Evolutionary conservation across 1,140 invertebrate genomes (phyloP).

Genomic region (Liolophura sinensis): DNA sequence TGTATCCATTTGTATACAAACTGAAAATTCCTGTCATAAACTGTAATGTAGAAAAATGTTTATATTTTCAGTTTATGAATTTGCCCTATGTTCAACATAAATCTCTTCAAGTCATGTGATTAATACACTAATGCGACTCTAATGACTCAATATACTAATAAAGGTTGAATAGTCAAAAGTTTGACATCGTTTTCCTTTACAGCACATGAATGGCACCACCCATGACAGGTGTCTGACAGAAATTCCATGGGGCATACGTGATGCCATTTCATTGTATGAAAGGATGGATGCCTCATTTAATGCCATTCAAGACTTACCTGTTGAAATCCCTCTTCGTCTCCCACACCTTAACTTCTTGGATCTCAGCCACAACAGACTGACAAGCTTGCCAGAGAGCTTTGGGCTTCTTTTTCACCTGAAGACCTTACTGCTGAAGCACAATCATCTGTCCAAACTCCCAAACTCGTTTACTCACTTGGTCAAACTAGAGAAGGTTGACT

Average conservation of each 20-base stretch:
- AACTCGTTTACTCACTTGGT: slow-evolving; percentile 44
- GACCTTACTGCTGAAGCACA: slow-evolving; percentile 46
- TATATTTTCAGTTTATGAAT: not conserved
- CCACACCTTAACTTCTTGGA: slow-evolving; percentile 55
- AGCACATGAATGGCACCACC: slow-evolving; percentile 47
- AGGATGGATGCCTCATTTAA: slow-evolving; percentile 51
- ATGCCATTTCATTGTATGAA: slow-evolving; percentile 50
- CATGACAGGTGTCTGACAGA: slow-evolving; percentile 42
- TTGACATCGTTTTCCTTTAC: slow-evolving; percentile 19
- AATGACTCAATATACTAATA: too few relatives aligned
- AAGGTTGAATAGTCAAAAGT: not conserved
- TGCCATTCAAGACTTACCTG: slow-evolving; percentile 47
- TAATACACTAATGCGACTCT: too few relatives aligned
- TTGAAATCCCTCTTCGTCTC: slow-evolving; percentile 51
- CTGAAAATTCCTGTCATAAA: not conserved
- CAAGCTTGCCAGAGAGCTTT: slow-evolving; percentile 51
- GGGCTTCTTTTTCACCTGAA: slow-evolving; percentile 55
- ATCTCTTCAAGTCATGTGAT: too few relatives aligned
- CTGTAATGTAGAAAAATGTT: not conserved
- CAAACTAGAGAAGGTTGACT: slow-evolving; percentile 54
- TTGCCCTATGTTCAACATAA: slow-evolving; percentile 2
- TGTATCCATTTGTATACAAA: not conserved
- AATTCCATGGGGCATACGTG: slow-evolving; percentile 45
- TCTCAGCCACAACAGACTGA: slow-evolving; percentile 53
- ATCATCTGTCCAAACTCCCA: slow-evolving; percentile 44